Conservation (phyloP, 2,888 invertebrate genomes). For the Andrena praecox region DNA sequence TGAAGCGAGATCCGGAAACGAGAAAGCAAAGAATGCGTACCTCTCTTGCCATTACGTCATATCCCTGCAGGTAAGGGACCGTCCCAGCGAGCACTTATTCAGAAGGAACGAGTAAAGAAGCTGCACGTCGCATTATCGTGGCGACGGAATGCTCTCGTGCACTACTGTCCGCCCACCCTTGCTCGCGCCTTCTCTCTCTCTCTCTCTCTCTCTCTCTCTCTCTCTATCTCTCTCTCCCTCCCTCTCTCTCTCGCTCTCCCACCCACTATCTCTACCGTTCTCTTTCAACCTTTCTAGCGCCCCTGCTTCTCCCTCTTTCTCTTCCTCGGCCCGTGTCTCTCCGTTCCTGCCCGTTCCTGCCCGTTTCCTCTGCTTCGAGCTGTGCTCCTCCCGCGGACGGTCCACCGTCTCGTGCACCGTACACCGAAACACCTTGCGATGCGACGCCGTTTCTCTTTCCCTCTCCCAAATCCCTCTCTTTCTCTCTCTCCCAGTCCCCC, state of each 20-base stretch:
- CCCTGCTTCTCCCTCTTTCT: neutral
- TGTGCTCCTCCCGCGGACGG: conserved; percentile 28
- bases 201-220: neutral
- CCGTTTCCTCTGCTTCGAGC: conserved; percentile 3
- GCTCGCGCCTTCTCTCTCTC: conserved; percentile 51
- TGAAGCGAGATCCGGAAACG: conserved; percentile 1
- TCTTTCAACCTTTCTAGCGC: neutral
- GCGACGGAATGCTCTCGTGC: conserved; percentile 70
- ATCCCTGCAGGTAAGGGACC: conserved; percentile 84
- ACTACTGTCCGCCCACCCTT: conserved; percentile 74
- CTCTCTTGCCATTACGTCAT: conserved; percentile 87
- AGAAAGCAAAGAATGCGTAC: conserved; percentile 77
- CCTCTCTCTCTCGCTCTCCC: conserved; percentile 47
- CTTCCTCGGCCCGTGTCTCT: conserved; percentile 14
- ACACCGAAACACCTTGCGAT: conserved; percentile 51
- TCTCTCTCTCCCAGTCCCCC: conserved; percentile 17
- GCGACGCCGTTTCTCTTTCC: conserved; percentile 35
- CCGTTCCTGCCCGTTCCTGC: neutral
- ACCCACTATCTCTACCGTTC: neutral
- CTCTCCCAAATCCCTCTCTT: neutral
- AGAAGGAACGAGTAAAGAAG: conserved; percentile 75
- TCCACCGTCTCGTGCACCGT: conserved; percentile 35
- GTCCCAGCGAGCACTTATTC: conserved; percentile 82
- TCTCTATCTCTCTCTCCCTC: conserved; percentile 60
- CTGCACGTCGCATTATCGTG: conserved; percentile 78